phyloP scores from a whole-genome alignment of 1,140 invertebrate genomes.

The Schlechtendalia chinensis region DNA sequence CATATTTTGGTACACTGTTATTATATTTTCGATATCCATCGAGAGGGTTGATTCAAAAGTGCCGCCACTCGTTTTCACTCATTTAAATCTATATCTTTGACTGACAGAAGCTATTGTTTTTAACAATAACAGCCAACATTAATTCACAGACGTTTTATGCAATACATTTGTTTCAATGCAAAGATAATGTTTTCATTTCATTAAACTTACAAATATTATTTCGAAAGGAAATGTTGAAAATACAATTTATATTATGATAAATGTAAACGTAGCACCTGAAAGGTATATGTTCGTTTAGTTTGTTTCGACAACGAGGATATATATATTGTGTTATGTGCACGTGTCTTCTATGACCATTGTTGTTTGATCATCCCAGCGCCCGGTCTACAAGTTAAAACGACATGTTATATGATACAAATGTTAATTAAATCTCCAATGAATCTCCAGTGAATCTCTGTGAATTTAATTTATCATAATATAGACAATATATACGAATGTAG shows the following conservation, averaged over 20 bases:
- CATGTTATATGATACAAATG: background rate
- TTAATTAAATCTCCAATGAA: too few relatives aligned
- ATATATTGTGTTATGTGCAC: background rate
- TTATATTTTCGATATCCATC: too few relatives aligned
- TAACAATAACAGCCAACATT: conserved; percentile 34
- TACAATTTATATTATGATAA: conserved; percentile 32
- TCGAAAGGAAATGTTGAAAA: background rate
- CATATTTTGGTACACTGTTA: too few relatives aligned
- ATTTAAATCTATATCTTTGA: background rate
- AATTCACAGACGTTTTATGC: conserved; percentile 7
- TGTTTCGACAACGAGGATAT: background rate
- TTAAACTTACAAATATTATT: conserved; percentile 26
- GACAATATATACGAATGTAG: too few relatives aligned
- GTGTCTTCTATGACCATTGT: conserved; percentile 5
- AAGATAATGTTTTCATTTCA: conserved; percentile 33
- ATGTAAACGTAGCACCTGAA: background rate
- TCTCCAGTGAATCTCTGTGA: too few relatives aligned
- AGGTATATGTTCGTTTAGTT: background rate
- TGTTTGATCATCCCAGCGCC: background rate
- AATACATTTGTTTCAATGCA: background rate
- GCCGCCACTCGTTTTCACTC: too few relatives aligned
- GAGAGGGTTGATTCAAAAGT: background rate
- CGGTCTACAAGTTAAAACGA: background rate
- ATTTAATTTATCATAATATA: too few relatives aligned
- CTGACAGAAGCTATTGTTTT: conserved; percentile 32